Evolutionary conservation across 1,140 invertebrate species (phyloP), one percentile per base, ranked within the genome.

Genomic region (Zaprionus ghesquierei): DNA sequence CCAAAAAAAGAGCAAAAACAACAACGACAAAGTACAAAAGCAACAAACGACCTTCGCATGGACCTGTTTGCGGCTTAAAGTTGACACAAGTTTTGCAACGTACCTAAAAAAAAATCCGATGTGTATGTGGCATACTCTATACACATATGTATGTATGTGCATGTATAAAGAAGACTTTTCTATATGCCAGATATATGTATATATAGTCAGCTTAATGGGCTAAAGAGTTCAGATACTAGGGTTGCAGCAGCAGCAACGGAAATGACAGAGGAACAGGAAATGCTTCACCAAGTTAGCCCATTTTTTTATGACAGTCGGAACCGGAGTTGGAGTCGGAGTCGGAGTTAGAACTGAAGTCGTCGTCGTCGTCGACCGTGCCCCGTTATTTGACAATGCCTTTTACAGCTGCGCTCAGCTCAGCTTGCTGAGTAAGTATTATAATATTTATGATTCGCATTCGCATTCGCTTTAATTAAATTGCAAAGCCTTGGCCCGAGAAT

Each of bases 381-480:
- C 33, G 25, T 65, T 71, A 71, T 59, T 60, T 68, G 63, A 72
- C 69, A 68, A 72, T 68, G 46, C 10, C 22, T 51, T 56, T 41
- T 58, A 65, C 53, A 65, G 41, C 44, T 64, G 49, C 25, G 41
- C 63, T 58, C 35, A 6, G 35, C 35, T 41, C 6, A 15, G 35
- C 8, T 38, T 44, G 15, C 41, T 8, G 18, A 46, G 41, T 60
- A 76, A 64, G 59, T 60, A 76, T 77, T 84, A 77, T 58, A 85
- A 84, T 84, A 80, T 85, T 84, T 84, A 85, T 84, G 73, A 85
- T 85, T 84, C 81, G 81, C 81, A 85, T 85, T 84, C 81, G 81
- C 81, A 84, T 71, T 71, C 64, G 31, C 54, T 77, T 85, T 85
- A 84, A 84, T 84, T 84, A 84, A 84, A 80, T 84, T 80, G 62